Base-by-base conservation (phyloP, 2,797 vertebrate genomes). In the Enoplosus armatus region DNA sequence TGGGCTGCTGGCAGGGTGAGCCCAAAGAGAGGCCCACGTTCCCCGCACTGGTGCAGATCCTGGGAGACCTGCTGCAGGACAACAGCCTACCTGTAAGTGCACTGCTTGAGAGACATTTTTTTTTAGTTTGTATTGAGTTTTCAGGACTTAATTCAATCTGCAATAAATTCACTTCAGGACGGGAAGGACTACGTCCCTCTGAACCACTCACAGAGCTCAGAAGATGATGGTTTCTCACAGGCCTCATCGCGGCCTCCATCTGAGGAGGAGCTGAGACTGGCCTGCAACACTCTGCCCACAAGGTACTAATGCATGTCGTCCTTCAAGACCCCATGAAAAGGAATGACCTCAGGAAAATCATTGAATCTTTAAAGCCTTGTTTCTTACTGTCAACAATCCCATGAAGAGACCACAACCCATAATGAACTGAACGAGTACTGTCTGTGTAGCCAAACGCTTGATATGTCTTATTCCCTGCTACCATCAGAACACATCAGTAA, bases 1-100 rank as follows among this genome's bases (percentile, higher is more conserved):
- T 99, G 94, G 97, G 95, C 92, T 99, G 98, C 94, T 99, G 98
- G 98, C 96, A 98, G 0, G 96, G 98, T 0, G 98, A 99, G 89
- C 97, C 97, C 78, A 97, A 96, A 83, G 96, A 98, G 62, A 96
- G 98, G 82, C 98, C 98, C 0, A 96, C 92, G 0, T 99, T 99
- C 88, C 96, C 97, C 0, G 96, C 96, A 35, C 95, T 99, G 86
- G 97, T 99, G 84, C 97, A 98, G 90, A 97, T 97, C 80, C 93
- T 99, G 77, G 98, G 97, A 62, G 96, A 99, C 91, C 94, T 99
- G 85, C 96, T 99, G 69, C 98, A 98, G 90, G 97, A 97, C 60
- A 96, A 97, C 20, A 94, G 94, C 74, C 95, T 94, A 31, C 97
- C 97, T 89, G 98, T 98, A 77, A 96, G 95, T 77, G 37, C 18